These are phyloP conservation scores for Orthosia gracilis DNA, from an alignment of 2,888 invertebrate species.

Conservation along the genomic window DNA sequence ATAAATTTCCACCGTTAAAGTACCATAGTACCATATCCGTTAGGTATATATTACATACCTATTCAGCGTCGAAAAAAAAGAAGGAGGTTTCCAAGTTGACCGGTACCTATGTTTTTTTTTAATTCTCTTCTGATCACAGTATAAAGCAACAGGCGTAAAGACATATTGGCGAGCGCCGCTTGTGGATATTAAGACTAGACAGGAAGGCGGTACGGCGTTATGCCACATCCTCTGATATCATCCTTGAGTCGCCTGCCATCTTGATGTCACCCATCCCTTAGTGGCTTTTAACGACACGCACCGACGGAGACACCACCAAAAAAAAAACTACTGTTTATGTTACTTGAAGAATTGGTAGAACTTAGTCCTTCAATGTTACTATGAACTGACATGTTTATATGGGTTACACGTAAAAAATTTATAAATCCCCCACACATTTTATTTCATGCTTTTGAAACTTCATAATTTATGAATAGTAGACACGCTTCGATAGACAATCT, in stretches of 20 bases:
- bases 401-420: no score
- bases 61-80: no score
- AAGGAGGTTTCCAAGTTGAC: no score
- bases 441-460: no score
- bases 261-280: conserved; percentile 7
- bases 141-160: background rate
- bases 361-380: no score
- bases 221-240: conserved; percentile 21
- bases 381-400: background rate
- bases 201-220: conserved; percentile 13
- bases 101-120: no score
- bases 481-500: no score
- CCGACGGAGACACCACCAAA: background rate
- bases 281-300: background rate
- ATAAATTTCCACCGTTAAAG: no score
- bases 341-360: background rate
- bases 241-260: background rate
- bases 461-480: no score
- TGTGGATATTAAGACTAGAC: background rate
- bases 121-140: background rate
- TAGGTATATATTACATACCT: no score
- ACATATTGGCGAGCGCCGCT: background rate
- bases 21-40: no score
- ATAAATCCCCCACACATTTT: no score
- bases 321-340: background rate